Conservation (phyloP, 1,140 invertebrate genomes). For the Bemisia tabaci region DNA sequence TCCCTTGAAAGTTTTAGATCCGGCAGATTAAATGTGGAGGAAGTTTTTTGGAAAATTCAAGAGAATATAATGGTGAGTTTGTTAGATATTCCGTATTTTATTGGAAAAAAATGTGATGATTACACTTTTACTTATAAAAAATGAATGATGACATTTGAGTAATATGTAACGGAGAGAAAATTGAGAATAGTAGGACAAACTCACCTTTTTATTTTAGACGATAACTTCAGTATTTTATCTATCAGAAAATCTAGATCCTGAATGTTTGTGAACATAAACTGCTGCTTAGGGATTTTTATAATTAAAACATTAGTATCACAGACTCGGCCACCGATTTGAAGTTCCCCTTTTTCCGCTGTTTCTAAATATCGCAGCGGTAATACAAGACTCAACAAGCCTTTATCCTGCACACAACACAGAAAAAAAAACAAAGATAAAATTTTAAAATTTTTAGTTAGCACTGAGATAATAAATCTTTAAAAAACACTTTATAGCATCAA, state of each 20-base stretch:
- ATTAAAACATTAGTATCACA: slow-evolving; percentile 75
- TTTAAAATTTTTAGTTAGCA: not conserved
- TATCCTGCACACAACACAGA: too few relatives aligned
- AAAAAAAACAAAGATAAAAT: slow-evolving; percentile 3
- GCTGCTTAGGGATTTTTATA: slow-evolving; percentile 50
- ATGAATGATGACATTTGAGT: too few relatives aligned
- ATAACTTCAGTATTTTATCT: slow-evolving; percentile 75
- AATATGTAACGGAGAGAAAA: too few relatives aligned
- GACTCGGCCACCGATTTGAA: slow-evolving; percentile 38
- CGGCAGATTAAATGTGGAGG: too few relatives aligned
- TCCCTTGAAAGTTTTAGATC: too few relatives aligned
- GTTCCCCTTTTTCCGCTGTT: slow-evolving; percentile 57
- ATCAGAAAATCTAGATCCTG: slow-evolving; percentile 79
- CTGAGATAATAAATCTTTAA: slow-evolving; percentile 1
- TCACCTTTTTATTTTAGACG: slow-evolving; percentile 39
- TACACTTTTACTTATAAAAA: too few relatives aligned
- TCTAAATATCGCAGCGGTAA: slow-evolving; percentile 73
- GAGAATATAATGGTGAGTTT: too few relatives aligned
- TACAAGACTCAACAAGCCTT: slow-evolving; percentile 68
- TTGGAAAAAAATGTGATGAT: too few relatives aligned
- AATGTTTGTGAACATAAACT: slow-evolving; percentile 81
- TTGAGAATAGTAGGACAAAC: too few relatives aligned
- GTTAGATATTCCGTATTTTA: too few relatives aligned
- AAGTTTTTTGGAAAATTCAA: too few relatives aligned
- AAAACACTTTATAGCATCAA: too few relatives aligned